Percentiles rank a stretch among this genome's conserved stretches.
These are phyloP conservation scores for Schizaphis graminum DNA, from an alignment of 2,888 invertebrate genomes.

Conservation along the genomic window DNA sequence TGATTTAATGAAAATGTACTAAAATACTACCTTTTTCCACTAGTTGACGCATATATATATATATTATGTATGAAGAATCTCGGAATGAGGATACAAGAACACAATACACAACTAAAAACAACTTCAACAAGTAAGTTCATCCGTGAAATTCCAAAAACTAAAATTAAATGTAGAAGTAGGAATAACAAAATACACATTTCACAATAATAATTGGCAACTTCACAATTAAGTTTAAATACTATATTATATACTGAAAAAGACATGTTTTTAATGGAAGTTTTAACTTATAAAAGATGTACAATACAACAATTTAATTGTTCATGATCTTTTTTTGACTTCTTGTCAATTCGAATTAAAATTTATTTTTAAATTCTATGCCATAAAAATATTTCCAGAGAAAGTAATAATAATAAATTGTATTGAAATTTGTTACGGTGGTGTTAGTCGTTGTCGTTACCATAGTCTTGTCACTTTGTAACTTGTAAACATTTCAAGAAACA, in stretches of 20 bases:
- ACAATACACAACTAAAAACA: background rate
- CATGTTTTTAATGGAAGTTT: background rate
- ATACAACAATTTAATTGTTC: background rate
- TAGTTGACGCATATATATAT: background rate
- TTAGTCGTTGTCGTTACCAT: background rate
- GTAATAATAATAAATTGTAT: background rate
- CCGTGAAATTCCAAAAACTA: background rate
- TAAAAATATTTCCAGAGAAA: background rate
- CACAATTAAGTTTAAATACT: background rate
- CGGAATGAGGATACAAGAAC: background rate
- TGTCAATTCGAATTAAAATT: background rate
- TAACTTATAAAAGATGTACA: background rate
- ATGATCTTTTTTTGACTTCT: background rate
- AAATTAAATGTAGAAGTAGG: slow-evolving; percentile 2
- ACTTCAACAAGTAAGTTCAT: background rate
- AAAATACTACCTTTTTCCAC: background rate
- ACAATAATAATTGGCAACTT: background rate
- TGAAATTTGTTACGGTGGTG: background rate
- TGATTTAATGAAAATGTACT: background rate
- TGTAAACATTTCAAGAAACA: background rate
- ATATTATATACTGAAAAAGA: background rate
- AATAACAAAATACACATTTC: background rate
- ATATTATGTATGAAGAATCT: background rate
- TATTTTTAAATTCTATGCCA: background rate
- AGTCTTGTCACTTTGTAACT: background rate